Evolutionary conservation across 2,888 invertebrate species (phyloP).

Genomic region (Chironomus riparius): DNA sequence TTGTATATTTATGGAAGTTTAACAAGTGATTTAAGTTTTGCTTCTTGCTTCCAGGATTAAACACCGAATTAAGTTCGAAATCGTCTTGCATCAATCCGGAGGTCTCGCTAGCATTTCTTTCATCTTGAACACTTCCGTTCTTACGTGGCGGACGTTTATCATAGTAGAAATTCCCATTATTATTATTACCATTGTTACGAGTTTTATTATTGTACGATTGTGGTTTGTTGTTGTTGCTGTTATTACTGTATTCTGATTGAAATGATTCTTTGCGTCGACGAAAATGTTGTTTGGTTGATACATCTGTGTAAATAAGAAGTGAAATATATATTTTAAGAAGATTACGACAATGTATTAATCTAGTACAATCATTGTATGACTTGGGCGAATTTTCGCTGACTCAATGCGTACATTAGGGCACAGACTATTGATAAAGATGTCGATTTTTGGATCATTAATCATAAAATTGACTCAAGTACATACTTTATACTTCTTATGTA

Average conservation of each 20-base stretch:
- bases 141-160: not conserved
- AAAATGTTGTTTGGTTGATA: conserved; percentile 21
- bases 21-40: conserved; percentile 89
- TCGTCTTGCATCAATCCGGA: conserved; percentile 40
- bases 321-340: not conserved
- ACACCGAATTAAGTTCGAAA: conserved; percentile 74
- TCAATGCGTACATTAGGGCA: too few relatives aligned
- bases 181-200: conserved; percentile 9
- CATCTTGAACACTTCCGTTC: not conserved
- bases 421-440: too few relatives aligned
- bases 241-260: conserved; percentile 8
- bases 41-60: conserved; percentile 77
- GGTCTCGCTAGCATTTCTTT: conserved; percentile 38
- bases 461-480: not conserved
- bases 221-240: not conserved
- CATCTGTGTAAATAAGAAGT: conserved; percentile 3
- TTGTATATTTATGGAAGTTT: conserved; percentile 74
- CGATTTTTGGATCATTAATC: not conserved
- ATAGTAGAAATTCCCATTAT: not conserved
- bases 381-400: too few relatives aligned
- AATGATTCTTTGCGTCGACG: conserved; percentile 12
- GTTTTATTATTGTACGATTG: not conserved
- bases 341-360: not conserved
- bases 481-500: not conserved
- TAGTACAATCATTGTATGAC: too few relatives aligned